Base-by-base conservation (phyloP, 1,140 invertebrate species). In the Drosophila ambigua region DNA sequence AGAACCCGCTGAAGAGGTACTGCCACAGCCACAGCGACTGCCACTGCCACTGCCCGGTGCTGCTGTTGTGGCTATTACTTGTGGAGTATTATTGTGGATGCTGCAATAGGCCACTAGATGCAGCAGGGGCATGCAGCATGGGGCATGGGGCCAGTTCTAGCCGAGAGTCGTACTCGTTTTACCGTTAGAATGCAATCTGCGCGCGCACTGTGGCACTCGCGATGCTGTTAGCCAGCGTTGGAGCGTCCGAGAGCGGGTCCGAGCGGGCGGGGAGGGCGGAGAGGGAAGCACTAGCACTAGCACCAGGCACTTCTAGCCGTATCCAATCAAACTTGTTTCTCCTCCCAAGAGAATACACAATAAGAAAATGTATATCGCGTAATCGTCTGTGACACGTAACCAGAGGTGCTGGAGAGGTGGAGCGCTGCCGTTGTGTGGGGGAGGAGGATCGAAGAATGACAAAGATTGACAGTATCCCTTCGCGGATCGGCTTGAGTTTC, bases 101-200 rank as follows among this genome's bases (percentile, higher is more conserved):
- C 83, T 87, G 83, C 83, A 88, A 88, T 85, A 85, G 81, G 76
- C 80, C 80, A 73, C 72, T 59, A 39, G 35, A 39, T 39, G 35
- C 35, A 39, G 9, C 11, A 39, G 35, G 35, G 35, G 35, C 35
- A 39, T 39, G 35, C 11, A 39, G 35, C 35, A 39, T 39, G 35
- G 35, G 35, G 35, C 35, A 13, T 62, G 45, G 71, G 67, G 68
- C 69, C 64, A 84, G 72, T 72, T 78, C 64, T 53, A 65, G 76
- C 77, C 81, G 68, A 77, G 80, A 71, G 80, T 67, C 78, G 79
- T 89, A 88, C 84, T 88, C 84, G 84, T 89, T 89, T 88, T 88
- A 89, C 84, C 79, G 84, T 88, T 88, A 88, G 83, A 88, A 88
- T 85, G 84, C 82, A 85, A 85, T 85, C 82, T 80, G 74, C 77